Conservation (phyloP, 2,797 vertebrate genomes). For the Xenentodon cancila region DNA sequence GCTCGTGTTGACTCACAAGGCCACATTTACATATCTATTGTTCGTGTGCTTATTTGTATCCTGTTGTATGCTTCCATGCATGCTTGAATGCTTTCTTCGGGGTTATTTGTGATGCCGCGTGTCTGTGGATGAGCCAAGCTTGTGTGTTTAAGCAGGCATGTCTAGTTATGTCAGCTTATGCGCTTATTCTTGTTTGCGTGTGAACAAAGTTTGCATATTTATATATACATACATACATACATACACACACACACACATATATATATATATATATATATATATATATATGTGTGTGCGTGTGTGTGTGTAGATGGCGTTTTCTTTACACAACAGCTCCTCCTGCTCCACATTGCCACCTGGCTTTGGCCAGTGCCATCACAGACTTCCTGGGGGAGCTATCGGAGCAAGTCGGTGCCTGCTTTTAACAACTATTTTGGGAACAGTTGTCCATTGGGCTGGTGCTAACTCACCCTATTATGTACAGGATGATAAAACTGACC, state of each 20-base stretch:
- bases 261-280: background rate
- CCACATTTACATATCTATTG: constrained; percentile 58
- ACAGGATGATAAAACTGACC: constrained; percentile 75
- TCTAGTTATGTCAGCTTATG: constrained; percentile 37
- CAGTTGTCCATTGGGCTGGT: constrained; percentile 67
- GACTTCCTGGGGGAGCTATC: constrained; percentile 60
- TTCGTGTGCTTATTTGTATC: constrained; percentile 27
- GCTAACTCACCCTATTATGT: constrained; percentile 73
- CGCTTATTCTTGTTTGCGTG: constrained; percentile 18
- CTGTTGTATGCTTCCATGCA: constrained; percentile 32
- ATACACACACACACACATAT: background rate
- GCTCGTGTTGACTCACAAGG: constrained; percentile 54
- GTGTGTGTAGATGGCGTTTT: constrained; percentile 28
- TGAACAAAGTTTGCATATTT: background rate
- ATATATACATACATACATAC: constrained; percentile 9
- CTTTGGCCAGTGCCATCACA: constrained; percentile 50
- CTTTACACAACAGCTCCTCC: constrained; percentile 26
- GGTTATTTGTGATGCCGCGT: constrained; percentile 40
- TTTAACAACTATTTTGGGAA: constrained; percentile 76
- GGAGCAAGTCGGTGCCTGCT: constrained; percentile 57
- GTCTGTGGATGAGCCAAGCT: constrained; percentile 22
- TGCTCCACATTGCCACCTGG: constrained; percentile 84
- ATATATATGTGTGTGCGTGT: too few species aligned
- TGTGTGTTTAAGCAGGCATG: constrained; percentile 22
- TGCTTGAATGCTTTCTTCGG: constrained; percentile 34